Conservation (phyloP, 2,113 vertebrate species). For the Phaetusa simplex region DNA sequence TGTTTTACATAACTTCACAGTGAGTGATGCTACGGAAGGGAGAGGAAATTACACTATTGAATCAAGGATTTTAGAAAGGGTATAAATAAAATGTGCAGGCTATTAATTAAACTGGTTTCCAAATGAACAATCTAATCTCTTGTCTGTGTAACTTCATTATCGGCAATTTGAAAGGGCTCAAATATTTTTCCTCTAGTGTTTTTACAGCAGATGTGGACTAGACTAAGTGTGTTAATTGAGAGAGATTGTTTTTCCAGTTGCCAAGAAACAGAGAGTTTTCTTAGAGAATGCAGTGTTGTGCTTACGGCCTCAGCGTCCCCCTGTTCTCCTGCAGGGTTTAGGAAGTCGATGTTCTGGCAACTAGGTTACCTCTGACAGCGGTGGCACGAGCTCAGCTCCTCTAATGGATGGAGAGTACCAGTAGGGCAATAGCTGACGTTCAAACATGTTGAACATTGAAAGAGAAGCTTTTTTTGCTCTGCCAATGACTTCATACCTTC, state of each 20-base stretch:
- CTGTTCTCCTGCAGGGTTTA: conserved; percentile 40
- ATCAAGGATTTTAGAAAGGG: background rate
- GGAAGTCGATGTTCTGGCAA: conserved; percentile 21
- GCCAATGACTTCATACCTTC: background rate
- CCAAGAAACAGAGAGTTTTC: conserved; percentile 71
- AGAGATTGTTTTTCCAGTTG: conserved; percentile 72
- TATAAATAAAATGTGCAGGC: conserved; percentile 12
- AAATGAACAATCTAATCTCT: conserved; percentile 46
- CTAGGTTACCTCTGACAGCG: background rate
- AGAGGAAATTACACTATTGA: background rate
- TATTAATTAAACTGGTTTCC: conserved; percentile 57
- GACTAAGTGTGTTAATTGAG: conserved; percentile 63
- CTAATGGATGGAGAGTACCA: background rate
- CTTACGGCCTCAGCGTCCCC: conserved; percentile 36
- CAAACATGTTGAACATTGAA: background rate
- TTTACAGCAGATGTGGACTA: conserved; percentile 67
- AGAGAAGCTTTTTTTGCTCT: background rate
- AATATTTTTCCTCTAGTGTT: conserved; percentile 50
- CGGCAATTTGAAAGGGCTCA: conserved; percentile 34
- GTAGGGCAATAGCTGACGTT: conserved; percentile 21
- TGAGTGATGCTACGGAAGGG: background rate
- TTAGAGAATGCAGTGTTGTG: conserved; percentile 53
- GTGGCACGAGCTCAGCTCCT: background rate
- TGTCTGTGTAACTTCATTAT: conserved; percentile 46
- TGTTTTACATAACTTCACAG: background rate